Evolutionary conservation across 2,113 vertebrate species (phyloP).

Genomic region (Oreochromis spilurus): DNA sequence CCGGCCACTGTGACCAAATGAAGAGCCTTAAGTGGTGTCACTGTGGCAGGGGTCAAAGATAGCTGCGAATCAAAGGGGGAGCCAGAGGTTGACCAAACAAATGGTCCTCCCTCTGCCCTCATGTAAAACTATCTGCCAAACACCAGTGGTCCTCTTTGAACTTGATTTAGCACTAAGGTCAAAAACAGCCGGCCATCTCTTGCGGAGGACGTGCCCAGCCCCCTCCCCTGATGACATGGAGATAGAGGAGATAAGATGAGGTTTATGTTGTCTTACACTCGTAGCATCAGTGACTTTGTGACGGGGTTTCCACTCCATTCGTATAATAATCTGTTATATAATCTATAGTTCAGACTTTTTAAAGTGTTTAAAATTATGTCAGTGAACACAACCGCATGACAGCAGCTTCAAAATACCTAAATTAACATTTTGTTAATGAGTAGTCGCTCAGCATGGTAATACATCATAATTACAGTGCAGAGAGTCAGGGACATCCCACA

Average conservation of each 20-base stretch:
- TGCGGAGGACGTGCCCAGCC: slow-evolving; percentile 70
- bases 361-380: not conserved
- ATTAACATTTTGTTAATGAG: not conserved
- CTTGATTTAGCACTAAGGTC: slow-evolving; percentile 82
- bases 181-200: slow-evolving; percentile 73
- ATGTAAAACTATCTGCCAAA: slow-evolving; percentile 81
- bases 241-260: slow-evolving; percentile 70
- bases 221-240: slow-evolving; percentile 58
- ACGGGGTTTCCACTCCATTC: not conserved
- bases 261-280: slow-evolving; percentile 26
- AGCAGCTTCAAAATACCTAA: not conserved
- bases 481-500: not conserved
- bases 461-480: not conserved
- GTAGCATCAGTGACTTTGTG: slow-evolving; percentile 14
- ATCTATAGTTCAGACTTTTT: not conserved
- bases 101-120: slow-evolving; percentile 74
- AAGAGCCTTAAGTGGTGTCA: slow-evolving; percentile 29
- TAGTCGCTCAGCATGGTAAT: not conserved
- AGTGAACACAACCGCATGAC: not conserved
- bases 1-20: not conserved
- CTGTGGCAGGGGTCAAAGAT: slow-evolving; percentile 40
- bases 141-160: slow-evolving; percentile 83
- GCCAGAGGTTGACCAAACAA: slow-evolving; percentile 71
- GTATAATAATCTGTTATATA: not conserved
- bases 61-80: slow-evolving; percentile 62